Percentiles rank a stretch among this genome's conserved stretches.
Conservation (phyloP, 2,888 invertebrate species). For the Athrips mouffetella region DNA sequence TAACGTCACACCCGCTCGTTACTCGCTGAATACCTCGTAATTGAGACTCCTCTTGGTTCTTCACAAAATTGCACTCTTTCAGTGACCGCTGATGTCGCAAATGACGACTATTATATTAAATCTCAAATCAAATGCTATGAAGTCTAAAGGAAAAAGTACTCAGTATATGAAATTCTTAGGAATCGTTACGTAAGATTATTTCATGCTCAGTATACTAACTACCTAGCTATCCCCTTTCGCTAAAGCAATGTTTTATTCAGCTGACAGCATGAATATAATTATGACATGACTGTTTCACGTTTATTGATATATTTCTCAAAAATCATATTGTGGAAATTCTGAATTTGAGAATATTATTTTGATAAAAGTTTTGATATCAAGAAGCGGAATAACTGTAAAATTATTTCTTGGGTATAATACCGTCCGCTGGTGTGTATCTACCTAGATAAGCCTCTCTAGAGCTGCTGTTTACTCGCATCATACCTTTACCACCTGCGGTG, state of each 20-base stretch:
- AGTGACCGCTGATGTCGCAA: conserved; percentile 36
- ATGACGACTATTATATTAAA: conserved; percentile 21
- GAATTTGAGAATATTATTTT: too few species aligned
- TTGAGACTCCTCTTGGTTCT: conserved; percentile 49
- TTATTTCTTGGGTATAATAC: too few species aligned
- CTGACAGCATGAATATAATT: conserved; percentile 19
- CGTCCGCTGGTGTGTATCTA: too few species aligned
- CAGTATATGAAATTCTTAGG: conserved; percentile 17
- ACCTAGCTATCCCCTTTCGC: conserved; percentile 22
- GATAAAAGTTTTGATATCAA: too few species aligned
- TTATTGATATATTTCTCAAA: conserved; percentile 2
- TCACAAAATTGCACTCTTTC: conserved; percentile 44
- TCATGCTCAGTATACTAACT: conserved; percentile 13
- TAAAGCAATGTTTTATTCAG: conserved; percentile 42
- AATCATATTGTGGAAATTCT: neutral
- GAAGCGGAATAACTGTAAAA: too few species aligned
- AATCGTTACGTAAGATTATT: conserved; percentile 14
- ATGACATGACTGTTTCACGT: conserved; percentile 4
- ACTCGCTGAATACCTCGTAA: conserved; percentile 55
- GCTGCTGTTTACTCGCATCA: conserved; percentile 7
- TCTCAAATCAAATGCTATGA: conserved; percentile 1
- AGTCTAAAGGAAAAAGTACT: neutral
- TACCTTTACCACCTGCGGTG: conserved; percentile 11
- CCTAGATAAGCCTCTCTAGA: too few species aligned
- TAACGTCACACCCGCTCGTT: conserved; percentile 44